Evolutionary conservation across 2,113 vertebrate species (phyloP).

Genomic region (Nothocercus julius): DNA sequence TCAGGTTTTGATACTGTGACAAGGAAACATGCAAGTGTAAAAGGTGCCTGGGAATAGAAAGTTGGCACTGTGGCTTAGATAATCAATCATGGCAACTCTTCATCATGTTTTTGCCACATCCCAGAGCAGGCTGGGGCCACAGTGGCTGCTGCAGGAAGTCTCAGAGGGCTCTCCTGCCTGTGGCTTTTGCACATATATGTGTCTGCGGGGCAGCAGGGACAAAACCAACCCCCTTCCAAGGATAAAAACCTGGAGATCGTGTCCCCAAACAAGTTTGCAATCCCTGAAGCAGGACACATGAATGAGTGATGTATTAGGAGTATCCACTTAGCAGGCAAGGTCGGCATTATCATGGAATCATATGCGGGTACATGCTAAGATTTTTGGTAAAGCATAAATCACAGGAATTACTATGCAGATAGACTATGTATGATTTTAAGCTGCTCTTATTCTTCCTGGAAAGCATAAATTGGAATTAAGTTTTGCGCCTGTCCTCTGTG

Average conservation of each 20-base stretch:
- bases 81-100: neutral
- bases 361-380: rapidly evolving
- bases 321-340: neutral
- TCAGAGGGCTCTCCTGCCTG: too few relatives aligned
- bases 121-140: neutral
- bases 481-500: neutral
- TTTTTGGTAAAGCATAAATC: neutral
- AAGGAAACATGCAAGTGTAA: neutral
- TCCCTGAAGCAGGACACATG: rapidly evolving
- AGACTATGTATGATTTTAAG: neutral
- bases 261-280: neutral
- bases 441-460: neutral
- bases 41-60: neutral
- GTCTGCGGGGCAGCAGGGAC: neutral
- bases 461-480: neutral
- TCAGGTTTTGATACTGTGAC: neutral
- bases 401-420: neutral
- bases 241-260: neutral
- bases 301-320: neutral
- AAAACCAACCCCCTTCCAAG: neutral
- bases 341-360: rapidly evolving
- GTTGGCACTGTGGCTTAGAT: rapidly evolving
- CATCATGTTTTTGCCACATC: neutral
- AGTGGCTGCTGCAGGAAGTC: too few relatives aligned
- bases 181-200: too few relatives aligned